Percentiles rank a stretch among this genome's conserved stretches.
Conservation (phyloP, 2,113 vertebrate species). For the Rhinolophus sinicus region DNA sequence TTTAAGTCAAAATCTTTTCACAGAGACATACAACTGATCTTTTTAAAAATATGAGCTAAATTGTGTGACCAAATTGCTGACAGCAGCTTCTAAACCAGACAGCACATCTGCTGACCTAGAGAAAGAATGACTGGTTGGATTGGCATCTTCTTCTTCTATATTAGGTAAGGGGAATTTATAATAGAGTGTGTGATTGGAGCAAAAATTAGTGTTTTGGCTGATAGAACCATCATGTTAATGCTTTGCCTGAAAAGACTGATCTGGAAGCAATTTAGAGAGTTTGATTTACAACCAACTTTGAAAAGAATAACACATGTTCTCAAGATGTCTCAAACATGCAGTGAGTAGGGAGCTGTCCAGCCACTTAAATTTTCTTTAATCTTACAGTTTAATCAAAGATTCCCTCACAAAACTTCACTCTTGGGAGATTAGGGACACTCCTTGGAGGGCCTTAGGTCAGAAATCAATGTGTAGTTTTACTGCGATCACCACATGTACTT, state of each 20-base stretch:
- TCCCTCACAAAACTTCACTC: slow-evolving; percentile 50
- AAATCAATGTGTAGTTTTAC: slow-evolving; percentile 60
- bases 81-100: slow-evolving; percentile 48
- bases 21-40: slow-evolving; percentile 1
- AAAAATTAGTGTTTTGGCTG: slow-evolving; percentile 66
- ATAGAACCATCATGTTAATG: slow-evolving; percentile 62
- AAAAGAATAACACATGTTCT: slow-evolving; percentile 74
- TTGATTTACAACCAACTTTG: slow-evolving; percentile 75
- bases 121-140: slow-evolving; percentile 30
- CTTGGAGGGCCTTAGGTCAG: slow-evolving; percentile 33
- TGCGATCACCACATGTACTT: slow-evolving; percentile 39
- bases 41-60: slow-evolving; percentile 33
- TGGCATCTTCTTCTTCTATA: slow-evolving; percentile 56
- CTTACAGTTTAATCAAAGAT: slow-evolving; percentile 70
- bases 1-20: background rate
- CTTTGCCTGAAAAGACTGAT: slow-evolving; percentile 61
- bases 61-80: slow-evolving; percentile 28
- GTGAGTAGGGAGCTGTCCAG: slow-evolving; percentile 67
- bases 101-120: slow-evolving; percentile 58
- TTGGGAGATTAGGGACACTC: slow-evolving; percentile 47
- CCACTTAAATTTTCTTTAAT: slow-evolving; percentile 74
- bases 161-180: slow-evolving; percentile 58
- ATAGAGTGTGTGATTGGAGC: slow-evolving; percentile 5
- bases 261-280: slow-evolving; percentile 77
- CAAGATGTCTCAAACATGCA: slow-evolving; percentile 46